Evolutionary conservation across 2,113 vertebrate species (phyloP).

Genomic region (Myanophis thanlyinensis): DNA sequence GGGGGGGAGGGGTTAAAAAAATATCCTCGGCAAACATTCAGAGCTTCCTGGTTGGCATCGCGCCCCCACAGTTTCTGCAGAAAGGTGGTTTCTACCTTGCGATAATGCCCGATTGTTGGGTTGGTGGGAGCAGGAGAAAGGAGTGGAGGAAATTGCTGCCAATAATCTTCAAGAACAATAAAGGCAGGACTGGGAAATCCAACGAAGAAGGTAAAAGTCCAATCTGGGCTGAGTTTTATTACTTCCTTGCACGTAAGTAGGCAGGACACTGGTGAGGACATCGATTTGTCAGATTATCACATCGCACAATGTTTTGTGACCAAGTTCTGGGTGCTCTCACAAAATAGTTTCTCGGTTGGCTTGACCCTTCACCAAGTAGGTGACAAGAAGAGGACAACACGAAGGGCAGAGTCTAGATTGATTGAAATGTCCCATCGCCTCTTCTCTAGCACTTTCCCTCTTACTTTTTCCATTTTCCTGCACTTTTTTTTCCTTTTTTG

Average conservation of each 20-base stretch:
- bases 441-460: neutral
- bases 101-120: neutral
- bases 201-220: neutral
- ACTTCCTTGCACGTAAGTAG: neutral
- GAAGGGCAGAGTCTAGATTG: neutral
- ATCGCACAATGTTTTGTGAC: neutral
- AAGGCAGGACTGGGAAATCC: neutral
- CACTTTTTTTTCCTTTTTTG: no score
- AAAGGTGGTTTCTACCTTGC: neutral
- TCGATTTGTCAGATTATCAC: neutral
- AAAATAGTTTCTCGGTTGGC: neutral
- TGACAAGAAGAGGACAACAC: neutral
- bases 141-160: neutral
- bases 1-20: neutral
- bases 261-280: no score
- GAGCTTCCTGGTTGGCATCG: neutral
- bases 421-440: neutral
- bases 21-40: neutral
- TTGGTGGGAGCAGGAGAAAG: neutral
- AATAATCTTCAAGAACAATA: neutral
- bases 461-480: neutral
- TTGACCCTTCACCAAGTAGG: neutral
- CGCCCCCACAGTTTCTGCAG: neutral
- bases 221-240: neutral
- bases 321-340: neutral